Evolutionary conservation across 2,797 vertebrate species (phyloP), one percentile per base, ranked within the genome.

Genomic region (Galagoides demidoff): DNA sequence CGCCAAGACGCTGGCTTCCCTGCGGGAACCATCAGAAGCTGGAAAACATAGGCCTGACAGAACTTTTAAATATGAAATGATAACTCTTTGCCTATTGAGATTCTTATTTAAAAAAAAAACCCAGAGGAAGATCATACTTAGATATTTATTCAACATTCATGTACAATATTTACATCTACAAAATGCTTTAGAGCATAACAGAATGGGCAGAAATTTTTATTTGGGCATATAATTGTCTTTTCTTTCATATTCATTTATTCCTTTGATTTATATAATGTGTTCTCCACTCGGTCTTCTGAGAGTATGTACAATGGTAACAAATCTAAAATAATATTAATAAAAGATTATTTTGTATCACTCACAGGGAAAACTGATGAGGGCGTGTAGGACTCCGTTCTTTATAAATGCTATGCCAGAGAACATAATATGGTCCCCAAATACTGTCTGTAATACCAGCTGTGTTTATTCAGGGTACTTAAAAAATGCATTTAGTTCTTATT

Each of bases 261-360:
- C 83, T 96, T 97, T 96, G 94, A 95, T 96, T 96, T 94, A 55
- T 85, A 37, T 63, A 89, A 88, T 70, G 19, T 64, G 20, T 74
- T 95, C 81, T 94, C 57, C 11, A 77, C 22, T 91, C 82, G 90
- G 94, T 96, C 96, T 94, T 94, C 88, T 43, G 96, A 95, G 96
- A 97, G 63, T 86, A 43, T 31, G 83, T 74, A 87, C 79, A 90
- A 94, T 82, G 59, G 83, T 74, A 84, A 81, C 86, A 85, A 59
- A 90, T 78, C 95, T 66, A 94, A 86, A 96, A 95, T 88, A 85
- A 77, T 85, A 96, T 97, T 87, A 97, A 95, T 97, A 96, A 94
- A 95, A 95, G 71, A 94, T 95, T 66, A 86, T 86, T 95, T 82
- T 39, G 2, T 89, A 61, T 89, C 83, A 77, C 74, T 88, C 92